Evolutionary conservation across 2,888 invertebrate genomes (phyloP).

Genomic region (Myopa testacea): DNA sequence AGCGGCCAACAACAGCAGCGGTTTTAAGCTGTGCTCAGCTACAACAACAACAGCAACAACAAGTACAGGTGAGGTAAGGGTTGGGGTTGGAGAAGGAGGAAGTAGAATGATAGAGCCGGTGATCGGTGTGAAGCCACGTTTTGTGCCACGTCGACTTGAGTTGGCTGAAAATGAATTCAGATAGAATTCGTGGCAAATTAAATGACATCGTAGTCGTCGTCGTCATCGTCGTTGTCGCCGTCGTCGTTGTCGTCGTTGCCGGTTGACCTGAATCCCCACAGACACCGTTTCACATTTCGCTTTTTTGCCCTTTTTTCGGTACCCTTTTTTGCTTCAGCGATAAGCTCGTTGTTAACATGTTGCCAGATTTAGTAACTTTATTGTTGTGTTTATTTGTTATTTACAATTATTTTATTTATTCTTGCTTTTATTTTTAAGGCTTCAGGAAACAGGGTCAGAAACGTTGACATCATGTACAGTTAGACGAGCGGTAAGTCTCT

Average conservation of each 20-base stretch:
- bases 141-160: background rate
- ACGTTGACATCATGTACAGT: constrained; percentile 28
- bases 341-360: background rate
- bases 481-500: background rate
- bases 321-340: background rate
- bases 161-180: constrained; percentile 27
- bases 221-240: constrained; percentile 15
- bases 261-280: constrained; percentile 59
- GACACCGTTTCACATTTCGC: constrained; percentile 44
- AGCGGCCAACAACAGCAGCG: constrained; percentile 3
- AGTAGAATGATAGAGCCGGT: too few relatives aligned
- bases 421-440: constrained; percentile 20
- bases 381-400: background rate
- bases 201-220: constrained; percentile 17
- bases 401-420: constrained; percentile 5
- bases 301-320: background rate
- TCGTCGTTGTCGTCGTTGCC: constrained; percentile 44
- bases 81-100: too few relatives aligned
- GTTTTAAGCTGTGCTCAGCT: background rate
- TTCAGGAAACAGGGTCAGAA: constrained; percentile 45
- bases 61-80: background rate
- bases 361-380: background rate
- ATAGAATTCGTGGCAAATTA: constrained; percentile 32
- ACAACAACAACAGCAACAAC: constrained; percentile 17
- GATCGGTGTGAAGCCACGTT: too few relatives aligned